Conservation (phyloP, 1,140 invertebrate species). For the Calliphora vicina region DNA sequence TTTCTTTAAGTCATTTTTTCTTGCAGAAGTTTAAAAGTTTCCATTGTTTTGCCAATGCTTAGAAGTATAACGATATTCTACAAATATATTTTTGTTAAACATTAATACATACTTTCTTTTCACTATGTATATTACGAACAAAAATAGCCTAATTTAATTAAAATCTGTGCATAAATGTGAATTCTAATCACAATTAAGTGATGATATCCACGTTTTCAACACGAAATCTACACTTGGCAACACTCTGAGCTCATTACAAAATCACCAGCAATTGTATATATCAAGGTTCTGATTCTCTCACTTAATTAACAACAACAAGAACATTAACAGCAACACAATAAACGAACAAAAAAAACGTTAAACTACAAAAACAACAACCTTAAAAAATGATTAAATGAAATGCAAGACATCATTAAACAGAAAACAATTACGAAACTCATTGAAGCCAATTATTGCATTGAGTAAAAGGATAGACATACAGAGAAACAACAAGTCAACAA, state of each 20-base stretch:
- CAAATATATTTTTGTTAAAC: no score
- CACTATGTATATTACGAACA: no score
- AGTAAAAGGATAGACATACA: neutral
- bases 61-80: no score
- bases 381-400: constrained; percentile 35
- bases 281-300: neutral
- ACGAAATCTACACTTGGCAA: no score
- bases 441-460: constrained; percentile 37
- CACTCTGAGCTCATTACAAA: neutral
- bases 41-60: no score
- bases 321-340: neutral
- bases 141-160: no score
- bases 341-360: neutral
- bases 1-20: no score
- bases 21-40: no score
- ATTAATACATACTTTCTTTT: no score
- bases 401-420: constrained; percentile 37
- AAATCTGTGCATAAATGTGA: no score
- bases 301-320: constrained; percentile 26
- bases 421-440: constrained; percentile 39
- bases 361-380: neutral
- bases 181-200: no score
- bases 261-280: neutral
- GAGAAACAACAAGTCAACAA: neutral
- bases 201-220: no score